Evolutionary conservation across 2,113 vertebrate genomes (phyloP).

Genomic region (Trinectes maculatus): DNA sequence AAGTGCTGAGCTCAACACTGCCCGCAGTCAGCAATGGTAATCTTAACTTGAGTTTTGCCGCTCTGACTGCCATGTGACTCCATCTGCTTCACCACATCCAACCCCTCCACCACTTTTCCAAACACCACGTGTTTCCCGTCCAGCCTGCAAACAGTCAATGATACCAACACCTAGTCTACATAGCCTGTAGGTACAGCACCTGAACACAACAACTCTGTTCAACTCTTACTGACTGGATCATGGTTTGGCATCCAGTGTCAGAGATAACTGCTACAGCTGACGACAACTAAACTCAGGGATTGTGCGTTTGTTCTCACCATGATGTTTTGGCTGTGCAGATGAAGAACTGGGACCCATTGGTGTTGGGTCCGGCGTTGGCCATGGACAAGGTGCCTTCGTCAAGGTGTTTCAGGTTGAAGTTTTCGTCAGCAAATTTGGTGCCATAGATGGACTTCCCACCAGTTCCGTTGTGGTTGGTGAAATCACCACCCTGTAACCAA

Average conservation of each 20-base stretch:
- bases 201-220: too few relatives aligned
- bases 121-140: constrained; percentile 98
- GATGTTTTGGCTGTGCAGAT: constrained; percentile 88
- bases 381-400: constrained; percentile 88
- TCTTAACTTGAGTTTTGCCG: constrained; percentile 83
- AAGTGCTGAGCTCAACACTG: constrained; percentile 77
- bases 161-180: neutral
- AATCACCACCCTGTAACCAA: constrained; percentile 89
- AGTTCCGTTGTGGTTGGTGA: constrained; percentile 94
- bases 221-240: too few relatives aligned
- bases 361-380: constrained; percentile 96
- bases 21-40: constrained; percentile 87
- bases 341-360: constrained; percentile 98
- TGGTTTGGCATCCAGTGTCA: too few relatives aligned
- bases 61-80: constrained; percentile 75
- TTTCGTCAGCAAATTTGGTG: constrained; percentile 93
- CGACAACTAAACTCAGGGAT: neutral
- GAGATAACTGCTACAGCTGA: too few relatives aligned
- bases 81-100: constrained; percentile 82
- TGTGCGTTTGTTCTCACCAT: constrained; percentile 82
- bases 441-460: constrained; percentile 97
- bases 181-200: too few relatives aligned
- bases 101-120: constrained; percentile 86
- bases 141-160: constrained; percentile 81
- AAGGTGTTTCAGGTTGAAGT: constrained; percentile 90